Percentiles rank a stretch among this genome's conserved stretches.
Conservation (phyloP, 2,888 invertebrate genomes). For the Aelia acuminata region DNA sequence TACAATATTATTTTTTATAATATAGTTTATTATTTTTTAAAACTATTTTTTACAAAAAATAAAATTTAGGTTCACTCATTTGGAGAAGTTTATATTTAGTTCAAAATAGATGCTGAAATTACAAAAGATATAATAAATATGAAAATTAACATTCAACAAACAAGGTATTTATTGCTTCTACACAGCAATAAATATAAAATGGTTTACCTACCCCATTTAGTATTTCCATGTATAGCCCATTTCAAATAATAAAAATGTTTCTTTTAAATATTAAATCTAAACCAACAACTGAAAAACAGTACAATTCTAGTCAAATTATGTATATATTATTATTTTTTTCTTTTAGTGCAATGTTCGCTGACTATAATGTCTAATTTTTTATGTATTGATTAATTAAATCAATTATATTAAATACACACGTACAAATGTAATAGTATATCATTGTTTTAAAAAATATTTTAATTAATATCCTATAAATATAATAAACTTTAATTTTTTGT, state of each 20-base stretch:
- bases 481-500: not conserved
- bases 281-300: not conserved
- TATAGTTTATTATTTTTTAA: not conserved
- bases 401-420: not conserved
- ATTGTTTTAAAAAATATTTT: not conserved
- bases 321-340: not conserved
- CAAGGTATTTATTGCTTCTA: not conserved
- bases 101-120: not conserved
- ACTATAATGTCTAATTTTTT: not conserved
- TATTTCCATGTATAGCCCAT: not conserved
- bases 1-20: not conserved
- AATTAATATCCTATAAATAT: not conserved
- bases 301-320: conserved; percentile 35
- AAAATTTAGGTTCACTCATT: not conserved
- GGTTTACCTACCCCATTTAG: not conserved
- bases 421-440: not conserved
- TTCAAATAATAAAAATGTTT: not conserved
- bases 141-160: not conserved
- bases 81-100: not conserved
- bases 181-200: not conserved
- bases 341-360: not conserved
- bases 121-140: not conserved
- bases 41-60: not conserved
- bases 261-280: not conserved
- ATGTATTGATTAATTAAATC: not conserved